Evolutionary conservation across 2,113 vertebrate species (phyloP), one percentile per base, ranked within the genome.

Genomic region (Arothron firmamentum): DNA sequence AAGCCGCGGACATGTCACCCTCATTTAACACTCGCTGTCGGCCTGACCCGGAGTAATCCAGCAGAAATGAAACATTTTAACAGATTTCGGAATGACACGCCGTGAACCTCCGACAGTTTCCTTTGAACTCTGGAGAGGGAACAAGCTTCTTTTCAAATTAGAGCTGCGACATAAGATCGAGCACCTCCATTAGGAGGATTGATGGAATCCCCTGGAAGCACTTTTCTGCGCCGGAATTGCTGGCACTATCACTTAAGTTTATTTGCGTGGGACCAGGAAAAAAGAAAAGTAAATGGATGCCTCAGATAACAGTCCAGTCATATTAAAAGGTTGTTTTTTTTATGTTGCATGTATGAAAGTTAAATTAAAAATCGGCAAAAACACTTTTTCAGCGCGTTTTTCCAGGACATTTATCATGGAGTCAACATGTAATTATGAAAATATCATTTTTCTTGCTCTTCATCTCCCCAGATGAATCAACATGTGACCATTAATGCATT

Each of bases 21-120:
- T 19, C 48, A 3, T 38, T 38, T 38, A 38, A 38, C 34, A 38
- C 34, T 28, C 4, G 25, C 25, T 38, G 34, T 38, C 34, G 3
- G 34, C 10, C 34, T 9, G 34, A 38, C 34, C 34, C 12, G 34
- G 11, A 65, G 19, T 55, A 53, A 49, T 18, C 52, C 51, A 54
- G 17, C 47, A 64, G 28, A 66, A 73, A 69, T 61, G 14, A 28
- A 34, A 48, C 3, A 25, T 19, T 43, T 12, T 16, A 72, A 53
- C 55, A 61, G n/a, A 54, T 72, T 72, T 52, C 28, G 59, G 47
- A 67, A 15, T 15, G 50, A 58, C 17, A 45, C 46, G 14, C 10
- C 11, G 21, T 59, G 54, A 58, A 52, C 72, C 56, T 48, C 28
- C 41, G 48, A 53, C 14, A 63, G 20, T 34, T 54, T 15, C 48